Percentiles rank a stretch among this genome's conserved stretches.
Conservation (phyloP, 2,888 invertebrate genomes). For the Noctua fimbriata region DNA sequence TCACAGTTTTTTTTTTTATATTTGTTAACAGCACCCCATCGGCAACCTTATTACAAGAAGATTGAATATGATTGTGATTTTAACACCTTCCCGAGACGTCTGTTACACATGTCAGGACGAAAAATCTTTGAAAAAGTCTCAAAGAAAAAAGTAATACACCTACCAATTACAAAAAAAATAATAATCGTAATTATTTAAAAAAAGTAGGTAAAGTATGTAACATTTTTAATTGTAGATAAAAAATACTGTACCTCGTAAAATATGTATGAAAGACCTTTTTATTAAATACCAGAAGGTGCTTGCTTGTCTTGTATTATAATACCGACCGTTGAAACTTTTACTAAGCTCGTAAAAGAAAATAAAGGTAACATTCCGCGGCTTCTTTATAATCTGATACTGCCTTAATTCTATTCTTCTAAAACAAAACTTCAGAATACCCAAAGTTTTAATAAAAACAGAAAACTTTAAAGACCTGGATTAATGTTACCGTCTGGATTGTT, state of each 20-base stretch:
- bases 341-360: conserved; percentile 25
- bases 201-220: background rate
- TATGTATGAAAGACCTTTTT: background rate
- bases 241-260: conserved; percentile 13
- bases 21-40: background rate
- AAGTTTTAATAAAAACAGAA: conserved; percentile 33
- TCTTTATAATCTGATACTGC: conserved; percentile 39
- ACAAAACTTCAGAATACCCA: conserved; percentile 24
- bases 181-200: background rate
- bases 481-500: conserved; percentile 2
- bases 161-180: background rate
- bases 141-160: background rate
- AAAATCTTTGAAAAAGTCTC: background rate
- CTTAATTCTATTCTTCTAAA: conserved; percentile 24
- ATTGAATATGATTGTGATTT: background rate
- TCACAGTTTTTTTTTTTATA: background rate
- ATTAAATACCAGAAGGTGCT: conserved; percentile 10
- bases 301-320: background rate
- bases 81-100: too few relatives aligned
- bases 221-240: background rate
- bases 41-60: background rate
- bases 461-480: conserved; percentile 10
- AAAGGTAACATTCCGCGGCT: conserved; percentile 26
- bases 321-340: conserved; percentile 22
- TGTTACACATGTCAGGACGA: too few relatives aligned